phyloP scores from a whole-genome alignment of 2,888 invertebrate genomes.

The Poecilobothrus nobilitatus region DNA sequence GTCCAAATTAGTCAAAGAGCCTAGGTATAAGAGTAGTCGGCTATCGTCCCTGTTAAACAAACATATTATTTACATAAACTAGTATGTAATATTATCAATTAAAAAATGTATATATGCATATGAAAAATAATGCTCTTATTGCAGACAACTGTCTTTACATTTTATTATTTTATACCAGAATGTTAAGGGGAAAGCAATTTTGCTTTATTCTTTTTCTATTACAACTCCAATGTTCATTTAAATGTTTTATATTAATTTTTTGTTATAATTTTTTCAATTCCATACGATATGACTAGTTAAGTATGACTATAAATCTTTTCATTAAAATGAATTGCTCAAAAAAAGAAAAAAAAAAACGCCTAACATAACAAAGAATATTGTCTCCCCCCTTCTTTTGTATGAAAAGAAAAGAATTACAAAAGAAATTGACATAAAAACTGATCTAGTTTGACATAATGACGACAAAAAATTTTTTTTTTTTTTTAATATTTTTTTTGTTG shows the following conservation, averaged over 20 bases:
- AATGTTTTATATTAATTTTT: not conserved
- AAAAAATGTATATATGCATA: no score
- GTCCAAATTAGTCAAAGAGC: no score
- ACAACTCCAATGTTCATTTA: not conserved
- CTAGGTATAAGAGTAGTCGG: no score
- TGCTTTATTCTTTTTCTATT: not conserved
- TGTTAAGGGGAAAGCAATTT: not conserved
- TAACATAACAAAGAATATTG: not conserved
- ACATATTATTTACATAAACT: no score
- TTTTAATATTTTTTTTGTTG: no score
- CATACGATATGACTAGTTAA: no score
- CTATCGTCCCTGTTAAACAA: no score
- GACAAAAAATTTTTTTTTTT: not conserved
- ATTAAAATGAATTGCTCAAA: not conserved
- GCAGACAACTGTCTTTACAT: not conserved
- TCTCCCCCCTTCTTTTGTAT: not conserved
- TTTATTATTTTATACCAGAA: not conserved
- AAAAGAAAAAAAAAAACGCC: not conserved
- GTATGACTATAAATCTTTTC: not conserved
- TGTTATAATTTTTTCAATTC: no score
- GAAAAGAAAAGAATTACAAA: not conserved
- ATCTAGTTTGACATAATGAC: not conserved
- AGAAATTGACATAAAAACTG: slow-evolving; percentile 2
- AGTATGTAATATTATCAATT: no score
- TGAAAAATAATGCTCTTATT: no score